phyloP scores from a whole-genome alignment of 2,888 invertebrate genomes.

The Trachelus tabidus region DNA sequence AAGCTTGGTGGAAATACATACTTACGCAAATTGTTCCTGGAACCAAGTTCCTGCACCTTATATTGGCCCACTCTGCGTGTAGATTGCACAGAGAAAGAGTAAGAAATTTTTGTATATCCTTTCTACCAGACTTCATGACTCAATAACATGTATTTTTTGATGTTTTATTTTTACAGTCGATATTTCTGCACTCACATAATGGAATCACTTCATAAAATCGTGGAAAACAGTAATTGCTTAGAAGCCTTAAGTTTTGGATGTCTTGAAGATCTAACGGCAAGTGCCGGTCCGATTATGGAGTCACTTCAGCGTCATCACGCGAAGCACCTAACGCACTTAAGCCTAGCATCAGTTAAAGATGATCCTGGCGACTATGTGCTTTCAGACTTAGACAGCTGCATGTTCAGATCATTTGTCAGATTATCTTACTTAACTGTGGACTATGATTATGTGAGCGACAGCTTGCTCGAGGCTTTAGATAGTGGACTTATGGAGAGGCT shows the following conservation, averaged over 20 bases:
- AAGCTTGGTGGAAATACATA: conserved; percentile 60
- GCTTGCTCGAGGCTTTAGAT: conserved; percentile 66
- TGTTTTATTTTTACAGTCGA: conserved; percentile 33
- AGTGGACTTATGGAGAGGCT: conserved; percentile 69
- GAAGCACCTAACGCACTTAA: conserved; percentile 72
- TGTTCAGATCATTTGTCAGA: conserved; percentile 70
- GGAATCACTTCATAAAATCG: conserved; percentile 63
- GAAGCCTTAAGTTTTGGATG: conserved; percentile 70
- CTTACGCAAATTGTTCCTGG: conserved; percentile 59
- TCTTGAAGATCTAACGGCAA: conserved; percentile 68
- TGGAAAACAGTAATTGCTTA: conserved; percentile 65
- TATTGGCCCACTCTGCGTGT: conserved; percentile 40
- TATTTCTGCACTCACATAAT: conserved; percentile 38
- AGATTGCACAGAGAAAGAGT: conserved; percentile 31
- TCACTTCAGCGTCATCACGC: conserved; percentile 67
- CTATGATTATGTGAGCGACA: conserved; percentile 70
- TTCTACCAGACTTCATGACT: neutral
- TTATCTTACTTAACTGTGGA: conserved; percentile 68
- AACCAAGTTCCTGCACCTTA: conserved; percentile 56
- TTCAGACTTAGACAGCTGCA: conserved; percentile 69
- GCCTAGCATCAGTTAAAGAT: conserved; percentile 79
- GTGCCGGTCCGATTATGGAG: conserved; percentile 63
- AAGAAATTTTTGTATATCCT: conserved; percentile 7
- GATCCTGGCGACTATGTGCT: conserved; percentile 76
- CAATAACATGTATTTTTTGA: neutral